These are phyloP conservation scores for Leptopilina clavipes DNA, from an alignment of 1,140 invertebrate genomes.

Conservation along the genomic window DNA sequence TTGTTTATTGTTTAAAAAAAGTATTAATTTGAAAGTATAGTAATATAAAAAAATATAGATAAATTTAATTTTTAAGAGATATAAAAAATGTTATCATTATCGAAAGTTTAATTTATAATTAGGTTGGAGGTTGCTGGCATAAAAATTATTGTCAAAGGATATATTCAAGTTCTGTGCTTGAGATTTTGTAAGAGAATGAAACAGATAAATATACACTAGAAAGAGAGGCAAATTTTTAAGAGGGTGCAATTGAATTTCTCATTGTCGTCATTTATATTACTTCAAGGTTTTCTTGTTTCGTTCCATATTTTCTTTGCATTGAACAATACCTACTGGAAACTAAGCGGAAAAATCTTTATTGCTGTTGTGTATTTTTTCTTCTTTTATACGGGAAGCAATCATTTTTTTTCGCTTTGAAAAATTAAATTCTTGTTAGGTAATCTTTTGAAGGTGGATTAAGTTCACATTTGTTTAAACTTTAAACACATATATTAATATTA, in stretches of 20 bases:
- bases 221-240: background rate
- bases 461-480: background rate
- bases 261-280: background rate
- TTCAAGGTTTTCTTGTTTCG: constrained; percentile 7
- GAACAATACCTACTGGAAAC: constrained; percentile 18
- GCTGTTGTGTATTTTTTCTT: background rate
- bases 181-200: constrained; percentile 37
- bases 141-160: constrained; percentile 16
- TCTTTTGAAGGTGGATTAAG: background rate
- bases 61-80: too few relatives aligned
- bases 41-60: too few relatives aligned
- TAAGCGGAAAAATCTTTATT: constrained; percentile 26
- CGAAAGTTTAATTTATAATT: background rate
- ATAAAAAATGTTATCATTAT: too few relatives aligned
- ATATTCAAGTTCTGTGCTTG: background rate
- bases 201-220: constrained; percentile 28
- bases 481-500: background rate
- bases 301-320: constrained; percentile 8
- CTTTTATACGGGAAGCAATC: background rate
- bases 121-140: background rate
- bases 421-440: background rate
- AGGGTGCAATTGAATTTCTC: constrained; percentile 3
- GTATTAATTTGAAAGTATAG: too few relatives aligned
- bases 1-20: too few relatives aligned
- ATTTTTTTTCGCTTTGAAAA: background rate